Conservation (phyloP, 2,797 vertebrate species). For the Masticophis lateralis region DNA sequence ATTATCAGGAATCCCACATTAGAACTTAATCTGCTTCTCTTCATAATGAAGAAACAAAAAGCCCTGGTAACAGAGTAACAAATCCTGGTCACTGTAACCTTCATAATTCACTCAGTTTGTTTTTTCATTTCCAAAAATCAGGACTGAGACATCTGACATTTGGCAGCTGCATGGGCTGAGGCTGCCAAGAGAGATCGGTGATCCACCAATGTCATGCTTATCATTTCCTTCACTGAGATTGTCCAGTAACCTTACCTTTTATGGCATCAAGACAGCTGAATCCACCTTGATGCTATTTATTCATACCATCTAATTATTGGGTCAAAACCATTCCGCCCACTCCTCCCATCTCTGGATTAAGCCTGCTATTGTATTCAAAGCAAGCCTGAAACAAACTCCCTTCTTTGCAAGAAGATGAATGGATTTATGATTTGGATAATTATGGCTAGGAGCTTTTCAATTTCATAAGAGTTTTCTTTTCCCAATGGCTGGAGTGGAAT, state of each 20-base stretch:
- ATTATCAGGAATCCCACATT: not conserved
- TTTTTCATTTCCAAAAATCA: conserved; percentile 58
- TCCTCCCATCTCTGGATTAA: conserved; percentile 29
- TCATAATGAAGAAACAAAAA: conserved; percentile 31
- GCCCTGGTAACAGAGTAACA: conserved; percentile 34
- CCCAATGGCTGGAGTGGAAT: not conserved
- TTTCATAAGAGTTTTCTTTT: conserved; percentile 22
- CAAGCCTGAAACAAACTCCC: conserved; percentile 11
- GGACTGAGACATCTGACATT: conserved; percentile 44
- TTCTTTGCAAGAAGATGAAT: not conserved
- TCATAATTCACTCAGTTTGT: conserved; percentile 62
- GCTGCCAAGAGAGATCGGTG: conserved; percentile 59
- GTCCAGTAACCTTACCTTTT: conserved; percentile 63
- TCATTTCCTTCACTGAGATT: conserved; percentile 36
- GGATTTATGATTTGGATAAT: not conserved
- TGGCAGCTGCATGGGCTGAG: conserved; percentile 50
- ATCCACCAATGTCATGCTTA: not conserved
- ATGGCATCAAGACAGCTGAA: conserved; percentile 49
- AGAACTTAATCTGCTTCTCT: conserved; percentile 20
- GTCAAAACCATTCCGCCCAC: conserved; percentile 28
- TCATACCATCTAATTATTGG: conserved; percentile 40
- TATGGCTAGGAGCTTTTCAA: not conserved
- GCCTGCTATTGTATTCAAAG: conserved; percentile 19
- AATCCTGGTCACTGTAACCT: conserved; percentile 64
- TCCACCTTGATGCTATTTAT: conserved; percentile 31